A percentile compares a stretch with the other conserved stretches of the same genome.
Conservation (phyloP, 2,888 invertebrate species). For the Ormia ochracea region DNA sequence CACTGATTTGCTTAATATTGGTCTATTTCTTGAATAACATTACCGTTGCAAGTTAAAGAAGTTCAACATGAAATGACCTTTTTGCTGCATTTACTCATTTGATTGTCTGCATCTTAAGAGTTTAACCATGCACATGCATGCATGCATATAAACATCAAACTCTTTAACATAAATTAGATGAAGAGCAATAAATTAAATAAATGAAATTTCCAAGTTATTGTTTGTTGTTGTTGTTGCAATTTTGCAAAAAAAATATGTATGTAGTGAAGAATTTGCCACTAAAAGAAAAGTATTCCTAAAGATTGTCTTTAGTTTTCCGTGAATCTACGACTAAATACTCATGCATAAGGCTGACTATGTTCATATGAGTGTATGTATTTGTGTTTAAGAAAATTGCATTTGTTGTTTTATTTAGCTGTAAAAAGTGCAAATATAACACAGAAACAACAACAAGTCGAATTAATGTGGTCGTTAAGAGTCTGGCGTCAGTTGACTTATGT, state of each 20-base stretch:
- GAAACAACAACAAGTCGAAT: conserved; percentile 34
- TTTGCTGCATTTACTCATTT: neutral
- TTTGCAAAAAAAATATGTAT: neutral
- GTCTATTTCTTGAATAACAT: neutral
- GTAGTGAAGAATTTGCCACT: conserved; percentile 48
- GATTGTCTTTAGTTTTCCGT: conserved; percentile 17
- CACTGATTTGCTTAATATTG: neutral
- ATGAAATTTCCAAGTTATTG: conserved; percentile 17
- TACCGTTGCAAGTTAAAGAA: neutral
- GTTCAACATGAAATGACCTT: neutral
- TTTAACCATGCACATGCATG: neutral
- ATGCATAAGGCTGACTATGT: neutral
- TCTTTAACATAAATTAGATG: conserved; percentile 22
- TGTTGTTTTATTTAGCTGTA: conserved; percentile 32
- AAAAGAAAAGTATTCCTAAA: conserved; percentile 13
- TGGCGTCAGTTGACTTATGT: conserved; percentile 61
- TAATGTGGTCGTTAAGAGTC: conserved; percentile 61
- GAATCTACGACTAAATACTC: conserved; percentile 30
- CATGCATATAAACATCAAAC: conserved; percentile 1
- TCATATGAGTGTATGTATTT: neutral
- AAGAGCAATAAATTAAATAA: conserved; percentile 41
- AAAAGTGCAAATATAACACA: conserved; percentile 17
- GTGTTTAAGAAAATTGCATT: neutral
- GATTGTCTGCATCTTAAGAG: conserved; percentile 17
- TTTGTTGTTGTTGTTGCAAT: neutral